Conservation (phyloP, 1,140 invertebrate genomes). For the Bicyclus anynana region DNA sequence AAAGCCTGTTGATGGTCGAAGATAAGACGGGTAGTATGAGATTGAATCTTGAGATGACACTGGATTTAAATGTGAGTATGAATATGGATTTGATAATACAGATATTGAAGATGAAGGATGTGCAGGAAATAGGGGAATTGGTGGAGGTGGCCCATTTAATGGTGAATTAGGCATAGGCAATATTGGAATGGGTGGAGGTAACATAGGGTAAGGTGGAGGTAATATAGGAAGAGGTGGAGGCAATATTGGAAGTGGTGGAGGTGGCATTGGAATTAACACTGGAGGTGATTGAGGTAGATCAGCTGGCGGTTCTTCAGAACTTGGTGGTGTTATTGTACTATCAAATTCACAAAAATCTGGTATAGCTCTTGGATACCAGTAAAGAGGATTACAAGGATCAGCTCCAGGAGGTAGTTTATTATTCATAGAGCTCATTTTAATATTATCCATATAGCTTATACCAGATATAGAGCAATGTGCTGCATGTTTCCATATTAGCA, state of each 20-base stretch:
- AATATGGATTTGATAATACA: background rate
- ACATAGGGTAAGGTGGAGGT: constrained; percentile 7
- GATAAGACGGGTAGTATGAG: background rate
- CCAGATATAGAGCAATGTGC: constrained; percentile 39
- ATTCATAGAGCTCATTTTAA: constrained; percentile 14
- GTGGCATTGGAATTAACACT: constrained; percentile 22
- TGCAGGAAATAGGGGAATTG: constrained; percentile 4
- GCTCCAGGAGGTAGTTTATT: constrained; percentile 13
- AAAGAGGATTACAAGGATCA: constrained; percentile 53
- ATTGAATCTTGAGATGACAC: background rate
- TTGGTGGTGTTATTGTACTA: background rate
- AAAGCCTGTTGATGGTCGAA: constrained; percentile 30
- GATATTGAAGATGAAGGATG: constrained; percentile 32
- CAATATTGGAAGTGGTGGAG: constrained; percentile 7
- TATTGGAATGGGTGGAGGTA: constrained; percentile 8
- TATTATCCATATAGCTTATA: constrained; percentile 35
- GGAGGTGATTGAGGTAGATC: background rate
- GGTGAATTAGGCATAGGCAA: constrained; percentile 11
- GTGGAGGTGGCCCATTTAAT: constrained; percentile 15
- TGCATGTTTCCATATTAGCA: constrained; percentile 4
- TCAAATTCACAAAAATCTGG: constrained; percentile 42
- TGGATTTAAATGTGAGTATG: background rate
- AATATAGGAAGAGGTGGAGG: constrained; percentile 4
- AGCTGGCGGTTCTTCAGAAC: constrained; percentile 8
- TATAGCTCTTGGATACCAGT: constrained; percentile 55